Percentiles rank a stretch among this genome's conserved stretches.
phyloP scores from a whole-genome alignment of 2,888 invertebrate species.

The Hydrotaea diabolus region DNA sequence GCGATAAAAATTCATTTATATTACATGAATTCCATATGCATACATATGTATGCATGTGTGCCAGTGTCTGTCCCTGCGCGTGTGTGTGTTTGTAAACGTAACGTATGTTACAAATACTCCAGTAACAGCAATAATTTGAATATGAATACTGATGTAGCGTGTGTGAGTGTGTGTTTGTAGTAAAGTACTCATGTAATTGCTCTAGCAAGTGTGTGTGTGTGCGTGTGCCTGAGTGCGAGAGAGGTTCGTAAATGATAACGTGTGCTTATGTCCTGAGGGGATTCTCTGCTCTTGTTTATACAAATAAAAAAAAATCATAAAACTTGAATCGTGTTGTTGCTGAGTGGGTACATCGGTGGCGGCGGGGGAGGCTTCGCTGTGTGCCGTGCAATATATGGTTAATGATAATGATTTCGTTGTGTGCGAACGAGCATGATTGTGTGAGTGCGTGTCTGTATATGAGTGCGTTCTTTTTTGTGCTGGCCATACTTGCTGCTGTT shows the following conservation, averaged over 20 bases:
- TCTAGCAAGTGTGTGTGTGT: background rate
- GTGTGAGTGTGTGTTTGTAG: background rate
- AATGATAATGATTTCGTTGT: conserved; percentile 32
- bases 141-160: conserved; percentile 7
- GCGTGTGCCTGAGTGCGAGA: background rate
- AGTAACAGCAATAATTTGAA: background rate
- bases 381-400: background rate
- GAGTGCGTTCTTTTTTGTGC: background rate
- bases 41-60: background rate
- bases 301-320: conserved; percentile 34
- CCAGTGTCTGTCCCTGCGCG: background rate
- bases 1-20: conserved; percentile 38
- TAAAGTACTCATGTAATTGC: conserved; percentile 5
- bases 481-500: conserved; percentile 16
- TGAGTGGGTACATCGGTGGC: background rate
- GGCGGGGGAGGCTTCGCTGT: background rate
- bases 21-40: conserved; percentile 4
- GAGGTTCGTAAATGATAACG: conserved; percentile 26
- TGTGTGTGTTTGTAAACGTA: background rate
- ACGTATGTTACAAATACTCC: conserved; percentile 17
- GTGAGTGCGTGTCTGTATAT: background rate
- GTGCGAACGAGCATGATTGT: background rate
- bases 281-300: conserved; percentile 19
- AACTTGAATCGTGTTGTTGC: conserved; percentile 16
- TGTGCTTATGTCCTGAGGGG: conserved; percentile 36